These are phyloP conservation scores for Drosophila phalerata DNA, from an alignment of 2,888 invertebrate genomes.

Conservation along the genomic window DNA sequence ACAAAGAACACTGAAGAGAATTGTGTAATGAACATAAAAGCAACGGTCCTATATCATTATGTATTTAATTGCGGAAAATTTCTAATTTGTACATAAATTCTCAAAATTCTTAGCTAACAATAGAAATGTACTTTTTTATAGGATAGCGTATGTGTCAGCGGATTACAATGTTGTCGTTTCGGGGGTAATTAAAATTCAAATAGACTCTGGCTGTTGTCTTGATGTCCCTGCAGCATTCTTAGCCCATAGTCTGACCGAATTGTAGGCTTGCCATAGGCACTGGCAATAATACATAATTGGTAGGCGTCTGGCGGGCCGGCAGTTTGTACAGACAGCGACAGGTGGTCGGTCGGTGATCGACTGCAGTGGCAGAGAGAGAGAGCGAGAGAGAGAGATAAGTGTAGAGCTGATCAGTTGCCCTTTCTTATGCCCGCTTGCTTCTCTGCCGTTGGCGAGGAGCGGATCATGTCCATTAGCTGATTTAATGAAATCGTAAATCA, in stretches of 20 bases:
- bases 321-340: slow-evolving; percentile 80
- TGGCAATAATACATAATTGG: slow-evolving; percentile 67
- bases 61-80: neutral
- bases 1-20: no score
- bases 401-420: slow-evolving; percentile 50
- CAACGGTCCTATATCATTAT: no score
- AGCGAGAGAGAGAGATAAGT: slow-evolving; percentile 2
- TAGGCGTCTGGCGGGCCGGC: slow-evolving; percentile 64
- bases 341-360: slow-evolving; percentile 74
- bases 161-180: slow-evolving; percentile 31
- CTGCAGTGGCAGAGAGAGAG: slow-evolving; percentile 28
- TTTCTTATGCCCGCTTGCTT: slow-evolving; percentile 14
- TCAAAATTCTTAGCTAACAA: neutral
- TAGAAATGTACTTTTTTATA: neutral
- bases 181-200: slow-evolving; percentile 48
- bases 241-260: slow-evolving; percentile 44
- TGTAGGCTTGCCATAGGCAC: slow-evolving; percentile 42
- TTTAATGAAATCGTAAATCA: slow-evolving; percentile 81
- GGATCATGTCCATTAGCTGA: slow-evolving; percentile 77
- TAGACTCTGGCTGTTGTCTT: slow-evolving; percentile 21
- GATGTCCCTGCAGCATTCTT: slow-evolving; percentile 36
- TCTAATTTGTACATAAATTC: slow-evolving; percentile 1
- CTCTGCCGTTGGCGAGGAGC: slow-evolving; percentile 28
- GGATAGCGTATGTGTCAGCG: slow-evolving; percentile 13
- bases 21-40: no score